Percentiles rank a stretch among this genome's conserved stretches.
phyloP scores from a whole-genome alignment of 2,888 invertebrate genomes.

The Xestia xanthographa region DNA sequence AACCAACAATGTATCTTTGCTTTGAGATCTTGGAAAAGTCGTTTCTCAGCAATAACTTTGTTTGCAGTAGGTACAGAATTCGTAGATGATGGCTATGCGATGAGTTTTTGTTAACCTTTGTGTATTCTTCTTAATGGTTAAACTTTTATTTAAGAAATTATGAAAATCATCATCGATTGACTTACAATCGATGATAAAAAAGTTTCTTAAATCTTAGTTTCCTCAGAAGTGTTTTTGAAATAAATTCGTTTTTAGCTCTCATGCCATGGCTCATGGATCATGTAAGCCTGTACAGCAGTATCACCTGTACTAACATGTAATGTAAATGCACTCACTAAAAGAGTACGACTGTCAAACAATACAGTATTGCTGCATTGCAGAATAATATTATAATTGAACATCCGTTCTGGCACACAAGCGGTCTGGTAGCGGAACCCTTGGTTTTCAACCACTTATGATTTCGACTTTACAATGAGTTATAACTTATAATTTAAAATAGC shows the following conservation, averaged over 20 bases:
- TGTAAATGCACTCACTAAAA: slow-evolving; percentile 12
- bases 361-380: slow-evolving; percentile 37
- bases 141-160: not conserved
- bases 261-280: not conserved
- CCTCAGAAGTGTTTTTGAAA: not conserved
- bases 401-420: slow-evolving; percentile 30
- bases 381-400: slow-evolving; percentile 53
- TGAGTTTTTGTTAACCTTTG: too few species aligned
- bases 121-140: not conserved
- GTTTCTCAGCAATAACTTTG: not conserved
- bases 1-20: not conserved
- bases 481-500: not conserved
- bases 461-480: not conserved
- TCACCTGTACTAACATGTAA: not conserved
- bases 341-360: slow-evolving; percentile 31
- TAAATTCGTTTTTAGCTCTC: not conserved
- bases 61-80: not conserved
- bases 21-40: not conserved
- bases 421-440: slow-evolving; percentile 5
- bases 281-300: not conserved
- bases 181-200: too few species aligned
- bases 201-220: not conserved
- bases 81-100: not conserved
- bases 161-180: not conserved
- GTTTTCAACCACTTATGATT: not conserved